Evolutionary conservation across 2,888 invertebrate species (phyloP).

Genomic region (Aspidiotus rigidus): DNA sequence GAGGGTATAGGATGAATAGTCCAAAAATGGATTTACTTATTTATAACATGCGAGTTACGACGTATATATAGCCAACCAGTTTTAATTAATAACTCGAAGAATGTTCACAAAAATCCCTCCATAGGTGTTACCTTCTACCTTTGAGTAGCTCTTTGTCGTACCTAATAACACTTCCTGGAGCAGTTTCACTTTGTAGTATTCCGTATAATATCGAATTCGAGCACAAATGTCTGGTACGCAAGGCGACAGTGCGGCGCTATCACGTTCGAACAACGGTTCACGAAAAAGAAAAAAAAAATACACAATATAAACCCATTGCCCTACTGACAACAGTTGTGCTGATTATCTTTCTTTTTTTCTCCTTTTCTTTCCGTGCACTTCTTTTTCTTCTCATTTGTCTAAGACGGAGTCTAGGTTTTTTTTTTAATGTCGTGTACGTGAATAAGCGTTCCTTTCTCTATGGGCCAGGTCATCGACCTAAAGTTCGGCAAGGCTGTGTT

Average conservation of each 20-base stretch:
- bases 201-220: too few relatives aligned
- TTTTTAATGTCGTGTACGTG: conserved; percentile 3
- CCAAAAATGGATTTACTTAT: too few relatives aligned
- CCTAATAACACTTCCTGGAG: too few relatives aligned
- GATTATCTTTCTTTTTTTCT: conserved; percentile 30
- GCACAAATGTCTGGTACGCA: background rate
- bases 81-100: too few relatives aligned
- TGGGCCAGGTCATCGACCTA: conserved; percentile 25
- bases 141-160: too few relatives aligned
- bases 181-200: too few relatives aligned
- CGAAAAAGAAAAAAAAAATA: conserved; percentile 6
- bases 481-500: conserved; percentile 19
- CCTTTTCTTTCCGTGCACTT: background rate
- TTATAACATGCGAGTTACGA: too few relatives aligned
- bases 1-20: too few relatives aligned
- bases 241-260: conserved; percentile 1
- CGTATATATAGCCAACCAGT: too few relatives aligned
- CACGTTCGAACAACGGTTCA: conserved; percentile 13
- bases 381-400: background rate
- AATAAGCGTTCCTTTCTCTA: conserved; percentile 21
- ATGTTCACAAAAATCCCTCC: too few relatives aligned
- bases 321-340: conserved; percentile 26
- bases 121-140: too few relatives aligned
- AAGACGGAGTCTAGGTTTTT: background rate
- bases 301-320: conserved; percentile 26